Base-by-base conservation (phyloP, 1,140 invertebrate genomes). In the Mycetomoellerius zeteki region DNA sequence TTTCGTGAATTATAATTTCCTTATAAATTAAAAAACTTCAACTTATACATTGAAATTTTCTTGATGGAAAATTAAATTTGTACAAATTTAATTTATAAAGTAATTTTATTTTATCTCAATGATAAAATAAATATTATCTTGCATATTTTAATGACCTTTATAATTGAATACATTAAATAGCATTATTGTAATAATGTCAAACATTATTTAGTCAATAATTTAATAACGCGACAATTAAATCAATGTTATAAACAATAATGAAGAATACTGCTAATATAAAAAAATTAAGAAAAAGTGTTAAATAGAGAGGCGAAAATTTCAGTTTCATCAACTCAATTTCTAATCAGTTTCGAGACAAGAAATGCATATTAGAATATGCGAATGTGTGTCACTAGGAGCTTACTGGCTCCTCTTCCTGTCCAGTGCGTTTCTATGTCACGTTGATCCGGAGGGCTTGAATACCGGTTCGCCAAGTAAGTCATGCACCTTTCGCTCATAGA, bases 391-490 rank as follows among this genome's bases (percentile, higher is more conserved):
- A 75, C 62, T 73, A 30, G 52, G 82, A 81, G 60, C 43, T 75
- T 47, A 60, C n/a, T 19, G 37, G 37, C 37, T 76, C 62, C n/a
- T 84, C 87, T 86, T 86, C 77, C 76, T 72, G 56, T 37, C 19
- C 27, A 24, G 37, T 52, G 62, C 14, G 43, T 89, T 87, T 90
- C 87, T 89, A 16, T 89, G 89, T 43, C 89, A 87, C 64, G 19
- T 56, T 50, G 56, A 85, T 86, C 78, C 64, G 54, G 5, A 72
- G 67, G 54, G 67, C 85, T 72, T n/a, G 50, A 64, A 85, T 87
- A 90, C 89, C 87, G 89, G 89, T 89, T 90, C 62, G 19, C 19
- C 69, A 64, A 88, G 78, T 60, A 71, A 87, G 76, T 76, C 86
- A 69, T 75, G 71, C 54, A 80, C 54, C 82, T 85, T 37, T 81